A percentile compares a stretch with the other conserved stretches of the same genome.
These are phyloP conservation scores for Anneissia japonica DNA, from an alignment of 35 echinoderm and acorn worm species.

Conservation along the genomic window DNA sequence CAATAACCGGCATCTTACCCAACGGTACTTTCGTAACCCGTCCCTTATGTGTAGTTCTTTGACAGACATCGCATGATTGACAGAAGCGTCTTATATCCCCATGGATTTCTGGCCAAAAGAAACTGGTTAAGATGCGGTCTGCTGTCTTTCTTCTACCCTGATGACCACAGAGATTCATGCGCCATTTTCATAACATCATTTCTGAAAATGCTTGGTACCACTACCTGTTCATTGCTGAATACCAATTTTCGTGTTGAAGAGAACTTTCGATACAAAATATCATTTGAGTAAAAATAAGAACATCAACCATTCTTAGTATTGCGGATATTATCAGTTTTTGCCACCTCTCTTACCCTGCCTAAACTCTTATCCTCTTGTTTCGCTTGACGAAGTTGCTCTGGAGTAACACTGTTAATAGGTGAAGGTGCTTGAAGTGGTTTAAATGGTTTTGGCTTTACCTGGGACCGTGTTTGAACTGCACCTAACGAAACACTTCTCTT, in stretches of 20 bases:
- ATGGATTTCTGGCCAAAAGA: slow-evolving; percentile 41
- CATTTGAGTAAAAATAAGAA: no score
- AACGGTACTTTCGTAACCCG: slow-evolving; percentile 33
- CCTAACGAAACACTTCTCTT: no score
- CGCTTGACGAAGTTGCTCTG: background rate
- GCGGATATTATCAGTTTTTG: slow-evolving; percentile 7
- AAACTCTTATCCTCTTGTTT: slow-evolving; percentile 8
- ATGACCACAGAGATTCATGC: slow-evolving; percentile 51
- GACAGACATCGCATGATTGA: slow-evolving; percentile 55
- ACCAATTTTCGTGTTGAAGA: slow-evolving; percentile 8
- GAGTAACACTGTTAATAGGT: no score
- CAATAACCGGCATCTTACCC: slow-evolving; percentile 34
- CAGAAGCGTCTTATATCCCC: slow-evolving; percentile 30
- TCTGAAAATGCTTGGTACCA: slow-evolving; percentile 27
- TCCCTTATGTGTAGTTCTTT: slow-evolving; percentile 43
- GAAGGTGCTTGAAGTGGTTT: no score
- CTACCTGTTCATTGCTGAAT: slow-evolving; percentile 18
- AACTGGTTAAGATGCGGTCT: slow-evolving; percentile 23
- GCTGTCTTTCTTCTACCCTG: slow-evolving; percentile 28
- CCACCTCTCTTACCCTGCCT: slow-evolving; percentile 1
- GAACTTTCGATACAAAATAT: slow-evolving; percentile 15
- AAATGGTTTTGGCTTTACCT: no score
- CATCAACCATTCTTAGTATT: background rate
- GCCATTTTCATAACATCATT: slow-evolving; percentile 28
- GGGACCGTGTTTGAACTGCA: no score